Conservation (phyloP, 1,140 invertebrate genomes). For the Pseudomyrmex cubaensis region DNA sequence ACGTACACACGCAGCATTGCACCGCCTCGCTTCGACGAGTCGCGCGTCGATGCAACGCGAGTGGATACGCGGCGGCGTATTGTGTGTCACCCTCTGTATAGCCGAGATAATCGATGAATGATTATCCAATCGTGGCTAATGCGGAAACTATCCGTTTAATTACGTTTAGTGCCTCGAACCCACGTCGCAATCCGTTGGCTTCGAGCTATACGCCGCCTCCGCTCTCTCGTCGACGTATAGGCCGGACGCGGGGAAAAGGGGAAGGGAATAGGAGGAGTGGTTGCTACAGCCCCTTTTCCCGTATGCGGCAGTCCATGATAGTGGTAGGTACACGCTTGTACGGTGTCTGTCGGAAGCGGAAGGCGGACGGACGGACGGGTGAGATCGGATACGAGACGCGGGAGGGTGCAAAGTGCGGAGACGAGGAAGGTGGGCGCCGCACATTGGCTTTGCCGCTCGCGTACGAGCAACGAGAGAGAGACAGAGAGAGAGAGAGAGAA, state of each 20-base stretch:
- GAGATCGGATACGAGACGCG: neutral
- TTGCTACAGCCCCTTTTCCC: constrained; percentile 47
- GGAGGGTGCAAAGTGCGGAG: constrained; percentile 14
- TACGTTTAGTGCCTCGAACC: constrained; percentile 82
- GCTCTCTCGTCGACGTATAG: constrained; percentile 53
- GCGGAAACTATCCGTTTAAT: constrained; percentile 85
- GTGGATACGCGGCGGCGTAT: constrained; percentile 44
- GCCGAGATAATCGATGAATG: constrained; percentile 83
- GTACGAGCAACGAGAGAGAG: constrained; percentile 60
- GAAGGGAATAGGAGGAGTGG: neutral
- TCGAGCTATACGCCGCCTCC: constrained; percentile 71
- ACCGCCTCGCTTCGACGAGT: constrained; percentile 9
- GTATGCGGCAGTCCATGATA: constrained; percentile 48
- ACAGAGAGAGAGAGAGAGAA: too few relatives aligned
- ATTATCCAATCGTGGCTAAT: constrained; percentile 85
- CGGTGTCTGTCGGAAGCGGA: constrained; percentile 55
- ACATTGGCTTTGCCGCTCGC: constrained; percentile 75
- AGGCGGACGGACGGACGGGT: constrained; percentile 20
- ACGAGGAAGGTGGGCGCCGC: constrained; percentile 14
- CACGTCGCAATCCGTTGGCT: constrained; percentile 75
- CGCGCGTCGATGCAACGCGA: constrained; percentile 13
- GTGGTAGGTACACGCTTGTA: constrained; percentile 58
- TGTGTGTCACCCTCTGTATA: constrained; percentile 69
- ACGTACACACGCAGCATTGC: neutral
- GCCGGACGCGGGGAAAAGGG: constrained; percentile 5